These are phyloP conservation scores for Mus pahari DNA, from an alignment of 2,113 vertebrate species.

Conservation along the genomic window DNA sequence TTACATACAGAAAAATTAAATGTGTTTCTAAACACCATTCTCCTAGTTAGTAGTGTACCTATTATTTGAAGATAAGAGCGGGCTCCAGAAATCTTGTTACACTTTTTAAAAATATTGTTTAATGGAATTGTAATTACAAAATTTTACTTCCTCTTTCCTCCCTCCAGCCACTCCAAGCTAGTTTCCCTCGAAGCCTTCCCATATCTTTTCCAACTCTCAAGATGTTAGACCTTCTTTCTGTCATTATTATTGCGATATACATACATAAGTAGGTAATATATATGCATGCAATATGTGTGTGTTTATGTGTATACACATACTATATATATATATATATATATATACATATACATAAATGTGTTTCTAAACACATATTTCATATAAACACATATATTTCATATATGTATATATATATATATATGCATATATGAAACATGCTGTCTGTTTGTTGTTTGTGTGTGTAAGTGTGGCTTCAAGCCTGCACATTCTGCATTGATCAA, in stretches of 20 bases:
- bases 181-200: not conserved
- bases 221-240: not conserved
- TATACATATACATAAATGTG: no score
- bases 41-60: fast-evolving
- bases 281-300: not conserved
- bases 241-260: not conserved
- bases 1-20: not conserved
- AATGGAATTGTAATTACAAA: not conserved
- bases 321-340: no score
- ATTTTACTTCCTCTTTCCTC: not conserved
- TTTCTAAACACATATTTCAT: no score
- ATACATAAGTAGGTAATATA: not conserved
- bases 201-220: not conserved
- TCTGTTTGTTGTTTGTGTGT: not conserved
- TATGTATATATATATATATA: no score
- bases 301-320: not conserved
- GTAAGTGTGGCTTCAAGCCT: not conserved
- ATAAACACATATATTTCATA: no score
- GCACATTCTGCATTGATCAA: not conserved
- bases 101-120: not conserved
- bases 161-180: not conserved
- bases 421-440: not conserved
- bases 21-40: not conserved
- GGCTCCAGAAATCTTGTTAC: not conserved
- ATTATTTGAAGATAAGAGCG: not conserved